Evolutionary conservation across 1,140 invertebrate species (phyloP), one percentile per base, ranked within the genome.

Genomic region (Pseudomyrmex sp.): DNA sequence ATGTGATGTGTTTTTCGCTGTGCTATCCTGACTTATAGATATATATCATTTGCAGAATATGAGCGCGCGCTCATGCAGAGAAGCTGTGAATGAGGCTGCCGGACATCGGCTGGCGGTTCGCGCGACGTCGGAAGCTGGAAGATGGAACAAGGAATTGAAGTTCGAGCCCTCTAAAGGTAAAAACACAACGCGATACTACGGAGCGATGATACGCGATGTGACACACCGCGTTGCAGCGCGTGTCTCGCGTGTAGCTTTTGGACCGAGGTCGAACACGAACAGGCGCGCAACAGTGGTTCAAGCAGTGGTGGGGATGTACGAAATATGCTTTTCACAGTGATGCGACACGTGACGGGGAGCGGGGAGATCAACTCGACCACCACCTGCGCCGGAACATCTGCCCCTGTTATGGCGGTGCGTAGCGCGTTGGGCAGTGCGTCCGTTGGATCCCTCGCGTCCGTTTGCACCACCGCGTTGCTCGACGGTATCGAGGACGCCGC

Each of bases 341-440:
- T 62, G 86, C 82, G 90, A 88, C 88, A 83, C 59, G 46, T 59
- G n/a, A 12, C 62, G 68, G 85, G 74, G 63, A 77, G 88, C 87
- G 91, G 92, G 86, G 90, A 90, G 46, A 48, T 66, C 23, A 61
- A 35, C 35, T 35, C 76, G 20, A 66, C 85, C 77, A 88, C 84
- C 92, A 93, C 91, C 92, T 93, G 92, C 70, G 54, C 84, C 82
- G 76, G 54, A 72, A 80, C 92, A 93, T 92, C 92, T 93, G 92
- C 90, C 82, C 68, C 82, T 76, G 58, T 63, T 35, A 83, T 87
- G 68, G 52, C 75, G 54, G 15, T 12, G 15, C 54, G 58, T 82
- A 84, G 75, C 76, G 26, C 82, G 70, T 85, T 87, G 66, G 86
- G 83, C 82, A 88, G 85, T 79, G 88, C 90, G 88, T 92, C 91